These are phyloP conservation scores for Neosalanx taihuensis DNA, from an alignment of 2,797 vertebrate genomes.

Conservation along the genomic window DNA sequence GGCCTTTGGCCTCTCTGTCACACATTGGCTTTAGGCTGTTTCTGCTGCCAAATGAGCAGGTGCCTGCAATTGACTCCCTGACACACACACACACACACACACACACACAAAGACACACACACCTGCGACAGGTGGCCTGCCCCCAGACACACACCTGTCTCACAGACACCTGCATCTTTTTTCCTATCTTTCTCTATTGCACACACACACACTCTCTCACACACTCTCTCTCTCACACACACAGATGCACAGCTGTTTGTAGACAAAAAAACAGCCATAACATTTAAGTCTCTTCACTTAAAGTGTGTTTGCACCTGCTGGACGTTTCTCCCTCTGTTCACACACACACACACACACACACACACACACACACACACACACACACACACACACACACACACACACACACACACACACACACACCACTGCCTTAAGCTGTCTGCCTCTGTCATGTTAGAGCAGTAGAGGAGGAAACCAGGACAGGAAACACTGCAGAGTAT, in stretches of 20 bases:
- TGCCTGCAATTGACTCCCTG: too few species aligned
- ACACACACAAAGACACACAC: too few species aligned
- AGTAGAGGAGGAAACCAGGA: neutral
- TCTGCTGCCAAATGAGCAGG: too few species aligned
- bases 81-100: too few species aligned
- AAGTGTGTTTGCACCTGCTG: neutral
- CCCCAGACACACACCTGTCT: neutral
- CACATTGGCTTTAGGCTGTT: neutral
- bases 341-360: neutral
- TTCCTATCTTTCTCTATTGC: neutral
- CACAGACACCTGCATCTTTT: neutral
- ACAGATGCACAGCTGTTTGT: neutral
- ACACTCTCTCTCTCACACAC: neutral
- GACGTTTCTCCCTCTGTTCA: neutral
- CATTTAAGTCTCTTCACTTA: neutral
- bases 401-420: neutral
- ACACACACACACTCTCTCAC: neutral
- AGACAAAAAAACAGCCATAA: neutral
- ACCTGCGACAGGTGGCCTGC: slow-evolving; percentile 1
- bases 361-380: neutral
- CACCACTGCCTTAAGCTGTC: neutral
- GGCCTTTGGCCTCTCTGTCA: neutral
- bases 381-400: neutral
- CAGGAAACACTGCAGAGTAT: neutral
- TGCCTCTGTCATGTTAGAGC: neutral